phyloP scores from a whole-genome alignment of 2,113 vertebrate species.

The Aphyosemion australe region DNA sequence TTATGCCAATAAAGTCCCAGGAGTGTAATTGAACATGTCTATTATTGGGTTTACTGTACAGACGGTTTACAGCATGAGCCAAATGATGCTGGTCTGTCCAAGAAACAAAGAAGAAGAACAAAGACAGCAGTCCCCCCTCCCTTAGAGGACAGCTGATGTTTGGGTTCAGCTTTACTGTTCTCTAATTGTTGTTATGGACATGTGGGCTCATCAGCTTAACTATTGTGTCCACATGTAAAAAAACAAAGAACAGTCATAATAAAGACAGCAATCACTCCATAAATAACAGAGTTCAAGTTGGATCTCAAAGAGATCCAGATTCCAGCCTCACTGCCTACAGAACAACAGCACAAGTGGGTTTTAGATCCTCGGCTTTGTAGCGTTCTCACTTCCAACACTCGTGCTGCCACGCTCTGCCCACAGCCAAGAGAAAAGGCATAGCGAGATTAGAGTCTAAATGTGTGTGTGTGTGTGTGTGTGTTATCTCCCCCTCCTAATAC shows the following conservation, averaged over 20 bases:
- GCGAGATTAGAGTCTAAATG: constrained; percentile 44
- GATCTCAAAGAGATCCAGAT: constrained; percentile 47
- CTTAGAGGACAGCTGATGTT: constrained; percentile 9
- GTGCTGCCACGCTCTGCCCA: constrained; percentile 11
- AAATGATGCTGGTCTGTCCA: constrained; percentile 3
- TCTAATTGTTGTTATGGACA: too few species aligned
- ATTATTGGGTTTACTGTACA: constrained; percentile 45
- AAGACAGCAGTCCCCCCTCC: constrained; percentile 19
- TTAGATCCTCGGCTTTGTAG: constrained; percentile 48
- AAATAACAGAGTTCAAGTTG: constrained; percentile 11
- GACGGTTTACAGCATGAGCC: constrained; percentile 4
- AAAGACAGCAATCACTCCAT: constrained; percentile 24
- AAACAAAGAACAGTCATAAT: background rate
- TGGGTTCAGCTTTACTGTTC: background rate
- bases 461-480: constrained; percentile 28
- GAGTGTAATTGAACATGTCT: constrained; percentile 49
- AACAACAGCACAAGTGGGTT: constrained; percentile 56
- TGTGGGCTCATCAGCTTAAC: background rate
- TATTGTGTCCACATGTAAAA: constrained; percentile 12
- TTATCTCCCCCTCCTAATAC: constrained; percentile 68
- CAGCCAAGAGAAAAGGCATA: constrained; percentile 23
- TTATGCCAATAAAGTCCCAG: constrained; percentile 35
- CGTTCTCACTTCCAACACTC: constrained; percentile 26
- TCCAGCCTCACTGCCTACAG: constrained; percentile 44
- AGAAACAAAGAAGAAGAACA: constrained; percentile 4